Conservation (phyloP, 2,797 vertebrate genomes). For the Tiaroga cobitis region DNA sequence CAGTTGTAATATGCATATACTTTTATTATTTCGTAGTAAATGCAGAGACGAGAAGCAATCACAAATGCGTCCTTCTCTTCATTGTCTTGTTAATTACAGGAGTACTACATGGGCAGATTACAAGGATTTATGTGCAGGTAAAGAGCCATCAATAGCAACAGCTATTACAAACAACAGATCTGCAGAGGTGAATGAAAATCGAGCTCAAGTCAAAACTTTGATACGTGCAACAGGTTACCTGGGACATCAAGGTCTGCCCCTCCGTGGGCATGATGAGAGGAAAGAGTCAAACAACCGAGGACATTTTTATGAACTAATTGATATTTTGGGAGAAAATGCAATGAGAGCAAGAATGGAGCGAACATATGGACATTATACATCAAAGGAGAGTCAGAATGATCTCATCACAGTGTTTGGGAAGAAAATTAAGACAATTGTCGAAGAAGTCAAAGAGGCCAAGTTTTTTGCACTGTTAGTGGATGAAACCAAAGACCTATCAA, state of each 20-base stretch:
- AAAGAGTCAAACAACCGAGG: not conserved
- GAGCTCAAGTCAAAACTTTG: not conserved
- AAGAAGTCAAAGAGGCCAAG: not conserved
- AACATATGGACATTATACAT: not conserved
- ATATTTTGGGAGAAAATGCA: not conserved
- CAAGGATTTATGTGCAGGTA: not conserved
- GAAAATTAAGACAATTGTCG: not conserved
- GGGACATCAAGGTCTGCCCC: not conserved
- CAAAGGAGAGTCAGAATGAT: not conserved
- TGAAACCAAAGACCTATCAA: not conserved
- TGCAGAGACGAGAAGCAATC: no score
- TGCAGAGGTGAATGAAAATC: not conserved
- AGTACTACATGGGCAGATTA: not conserved
- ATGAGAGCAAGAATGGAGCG: not conserved
- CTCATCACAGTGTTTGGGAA: not conserved
- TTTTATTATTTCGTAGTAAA: no score
- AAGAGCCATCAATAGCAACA: conserved; percentile 3
- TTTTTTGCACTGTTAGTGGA: not conserved
- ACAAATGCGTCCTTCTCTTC: no score
- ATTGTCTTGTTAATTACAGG: no score
- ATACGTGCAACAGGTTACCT: not conserved
- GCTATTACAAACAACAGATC: not conserved
- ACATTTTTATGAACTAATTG: not conserved
- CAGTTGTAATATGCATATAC: no score
- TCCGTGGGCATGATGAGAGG: not conserved